Evolutionary conservation across 2,888 invertebrate species (phyloP), one percentile per base, ranked within the genome.

Genomic region (Xestoiulus laeticollis): DNA sequence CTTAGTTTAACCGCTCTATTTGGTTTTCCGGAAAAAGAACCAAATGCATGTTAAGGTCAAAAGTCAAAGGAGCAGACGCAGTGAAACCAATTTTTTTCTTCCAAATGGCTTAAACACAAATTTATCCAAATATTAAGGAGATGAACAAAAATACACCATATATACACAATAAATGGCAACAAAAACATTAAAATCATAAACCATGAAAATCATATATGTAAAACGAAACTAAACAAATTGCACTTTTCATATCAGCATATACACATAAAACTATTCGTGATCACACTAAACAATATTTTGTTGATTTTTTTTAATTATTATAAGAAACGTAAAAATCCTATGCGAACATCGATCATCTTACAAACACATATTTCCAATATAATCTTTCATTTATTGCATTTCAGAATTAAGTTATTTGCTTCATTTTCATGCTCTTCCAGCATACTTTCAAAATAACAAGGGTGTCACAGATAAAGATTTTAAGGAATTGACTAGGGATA

Each of bases 281-380:
- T 78, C 78, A 78, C 78, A 78, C 78, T 32, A 78, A 78, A 78
- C 16, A 32, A 78, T 78, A 78, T 78, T 78, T 78, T 78, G 14
- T 78, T 78, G 12, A 14, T 14, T 78, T 78, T 78, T 48, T 48
- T 78, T 30, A 78, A 30, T 78, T 78, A 78, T 78, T 16, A 30
- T 78, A 78, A 78, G 78, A 78, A 78, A 78, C 78, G 78, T 78
- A 78, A 78, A 78, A 78, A 78, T 78, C 78, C 78, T 32, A 78
- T 16, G 78, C 78, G 78, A 78, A 78, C 78, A 78, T 30, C 78
- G 16, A 78, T 78, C 78, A 78, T 78, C 30, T 78, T 32, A 78
- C 78, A 32, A 26, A 32, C 78, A 22, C 53, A 59, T 59, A 59
- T 59, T 19, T 59, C 53, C 26, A 32, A 78, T 78, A 78, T 78